Evolutionary conservation across 1,140 invertebrate genomes (phyloP).

Genomic region (Meloidogyne hapla): DNA sequence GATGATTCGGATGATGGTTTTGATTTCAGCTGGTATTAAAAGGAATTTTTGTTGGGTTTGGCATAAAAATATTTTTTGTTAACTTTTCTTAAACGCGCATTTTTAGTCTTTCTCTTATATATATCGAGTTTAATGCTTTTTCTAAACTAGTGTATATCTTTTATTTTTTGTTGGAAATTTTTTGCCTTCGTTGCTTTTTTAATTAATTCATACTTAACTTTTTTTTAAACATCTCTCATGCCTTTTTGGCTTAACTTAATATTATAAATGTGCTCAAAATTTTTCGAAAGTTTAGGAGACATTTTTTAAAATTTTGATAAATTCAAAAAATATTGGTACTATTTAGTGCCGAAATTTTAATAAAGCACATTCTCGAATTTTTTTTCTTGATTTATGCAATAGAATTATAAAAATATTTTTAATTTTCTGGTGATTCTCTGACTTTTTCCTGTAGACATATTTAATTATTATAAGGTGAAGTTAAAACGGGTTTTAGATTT

Average conservation of each 20-base stretch:
- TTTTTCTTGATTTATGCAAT: not conserved
- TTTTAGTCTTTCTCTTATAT: not conserved
- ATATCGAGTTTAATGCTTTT: not conserved
- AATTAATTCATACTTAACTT: no score
- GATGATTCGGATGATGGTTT: constrained; percentile 23
- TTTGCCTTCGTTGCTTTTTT: no score
- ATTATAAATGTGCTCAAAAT: no score
- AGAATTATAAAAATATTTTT: not conserved
- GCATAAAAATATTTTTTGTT: not conserved
- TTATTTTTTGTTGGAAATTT: no score
- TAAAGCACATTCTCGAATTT: not conserved
- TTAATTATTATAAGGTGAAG: not conserved
- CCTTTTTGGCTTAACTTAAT: no score
- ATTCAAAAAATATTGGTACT: no score
- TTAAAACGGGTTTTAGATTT: constrained; percentile 7
- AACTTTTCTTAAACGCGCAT: not conserved
- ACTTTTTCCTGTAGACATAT: not conserved
- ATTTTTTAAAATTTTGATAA: no score
- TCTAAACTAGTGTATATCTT: not conserved
- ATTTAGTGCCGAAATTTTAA: not conserved
- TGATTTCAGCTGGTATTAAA: constrained; percentile 14
- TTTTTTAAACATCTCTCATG: no score
- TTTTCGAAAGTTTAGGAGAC: no score
- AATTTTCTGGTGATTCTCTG: not conserved
- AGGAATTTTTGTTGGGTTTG: not conserved